Evolutionary conservation across 2,113 vertebrate genomes (phyloP).

Genomic region (Marcusenius ussheri): DNA sequence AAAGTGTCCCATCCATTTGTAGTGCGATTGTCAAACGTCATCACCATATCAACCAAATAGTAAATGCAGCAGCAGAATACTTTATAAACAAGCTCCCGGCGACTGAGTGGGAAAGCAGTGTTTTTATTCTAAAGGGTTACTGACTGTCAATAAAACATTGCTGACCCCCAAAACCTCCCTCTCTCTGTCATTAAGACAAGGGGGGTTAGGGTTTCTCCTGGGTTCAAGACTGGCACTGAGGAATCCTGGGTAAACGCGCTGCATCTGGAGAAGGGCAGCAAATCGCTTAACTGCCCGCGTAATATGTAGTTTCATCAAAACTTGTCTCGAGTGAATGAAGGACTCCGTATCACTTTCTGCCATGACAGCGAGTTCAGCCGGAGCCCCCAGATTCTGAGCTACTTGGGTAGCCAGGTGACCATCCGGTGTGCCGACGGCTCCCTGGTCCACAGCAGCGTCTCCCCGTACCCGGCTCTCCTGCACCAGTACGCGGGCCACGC

Average conservation of each 20-base stretch:
- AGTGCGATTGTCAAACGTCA: neutral
- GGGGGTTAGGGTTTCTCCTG: neutral
- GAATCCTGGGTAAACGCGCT: neutral
- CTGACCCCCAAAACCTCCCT: neutral
- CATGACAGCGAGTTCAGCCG: slow-evolving; percentile 75
- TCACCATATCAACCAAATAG: slow-evolving; percentile 1
- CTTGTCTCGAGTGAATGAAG: neutral
- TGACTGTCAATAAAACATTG: neutral
- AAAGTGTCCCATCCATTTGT: neutral
- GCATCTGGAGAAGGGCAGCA: neutral
- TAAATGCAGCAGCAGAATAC: neutral
- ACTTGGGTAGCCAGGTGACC: slow-evolving; percentile 73
- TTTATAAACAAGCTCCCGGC: neutral
- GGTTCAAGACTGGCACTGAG: neutral
- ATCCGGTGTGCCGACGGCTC: slow-evolving; percentile 83
- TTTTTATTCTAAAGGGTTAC: neutral
- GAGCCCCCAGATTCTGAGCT: slow-evolving; percentile 74
- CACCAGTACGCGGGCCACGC: slow-evolving; percentile 67
- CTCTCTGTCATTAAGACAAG: neutral
- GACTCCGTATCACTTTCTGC: neutral
- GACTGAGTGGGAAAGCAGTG: neutral
- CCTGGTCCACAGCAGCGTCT: slow-evolving; percentile 70
- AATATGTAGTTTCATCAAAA: neutral
- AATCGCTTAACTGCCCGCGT: neutral
- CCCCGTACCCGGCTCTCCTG: slow-evolving; percentile 77